A percentile compares a stretch with the other conserved stretches of the same genome.
Conservation (phyloP, 2,888 invertebrate genomes). For the Eretmocerus hayati region DNA sequence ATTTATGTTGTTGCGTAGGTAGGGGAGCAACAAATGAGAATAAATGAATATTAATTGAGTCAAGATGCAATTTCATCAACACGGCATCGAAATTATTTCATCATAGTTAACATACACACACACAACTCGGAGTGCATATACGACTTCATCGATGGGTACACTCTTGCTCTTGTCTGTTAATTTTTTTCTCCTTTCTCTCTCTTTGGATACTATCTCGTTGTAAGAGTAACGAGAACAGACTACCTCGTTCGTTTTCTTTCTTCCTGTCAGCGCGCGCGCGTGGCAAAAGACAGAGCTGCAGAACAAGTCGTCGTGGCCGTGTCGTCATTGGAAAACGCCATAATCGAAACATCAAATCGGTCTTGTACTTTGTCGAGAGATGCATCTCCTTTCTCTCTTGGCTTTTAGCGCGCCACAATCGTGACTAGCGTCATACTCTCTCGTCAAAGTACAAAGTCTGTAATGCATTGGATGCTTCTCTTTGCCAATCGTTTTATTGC, state of each 20-base stretch:
- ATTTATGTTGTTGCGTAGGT: conserved; percentile 14
- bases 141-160: conserved; percentile 19
- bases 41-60: conserved; percentile 18
- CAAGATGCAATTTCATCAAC: conserved; percentile 17
- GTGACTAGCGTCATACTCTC: conserved; percentile 35
- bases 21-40: too few species aligned
- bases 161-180: too few species aligned
- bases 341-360: conserved; percentile 30
- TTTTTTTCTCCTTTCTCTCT: background rate
- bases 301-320: background rate
- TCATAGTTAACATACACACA: too few species aligned
- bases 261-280: too few species aligned
- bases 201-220: conserved; percentile 6
- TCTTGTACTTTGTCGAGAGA: conserved; percentile 30
- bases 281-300: too few species aligned
- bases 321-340: conserved; percentile 14
- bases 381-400: conserved; percentile 22
- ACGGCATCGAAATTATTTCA: conserved; percentile 1
- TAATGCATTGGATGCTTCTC: conserved; percentile 26
- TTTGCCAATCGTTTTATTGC: too few species aligned
- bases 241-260: background rate
- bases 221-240: conserved; percentile 10
- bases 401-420: conserved; percentile 17
- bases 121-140: too few species aligned
- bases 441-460: conserved; percentile 30